These are phyloP conservation scores for Cuniculus paca DNA, from an alignment of 2,797 vertebrate genomes.

Conservation along the genomic window DNA sequence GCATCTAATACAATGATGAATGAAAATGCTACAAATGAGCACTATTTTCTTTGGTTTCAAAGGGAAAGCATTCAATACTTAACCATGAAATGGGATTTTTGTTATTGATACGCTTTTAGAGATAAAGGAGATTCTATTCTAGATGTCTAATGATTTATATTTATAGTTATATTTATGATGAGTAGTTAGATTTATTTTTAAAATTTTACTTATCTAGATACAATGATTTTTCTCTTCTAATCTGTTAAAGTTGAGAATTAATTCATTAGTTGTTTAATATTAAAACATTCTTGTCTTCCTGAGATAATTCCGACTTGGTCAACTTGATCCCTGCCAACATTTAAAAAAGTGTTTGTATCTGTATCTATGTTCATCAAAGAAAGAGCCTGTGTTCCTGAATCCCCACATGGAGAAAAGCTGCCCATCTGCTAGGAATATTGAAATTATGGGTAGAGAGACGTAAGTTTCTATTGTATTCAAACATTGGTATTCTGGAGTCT, in stretches of 20 bases:
- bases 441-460: background rate
- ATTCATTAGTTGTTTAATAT: background rate
- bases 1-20: background rate
- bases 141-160: background rate
- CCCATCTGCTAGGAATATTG: background rate
- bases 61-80: background rate
- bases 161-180: background rate
- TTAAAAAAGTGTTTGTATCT: background rate
- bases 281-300: slow-evolving; percentile 32
- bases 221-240: background rate
- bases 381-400: background rate
- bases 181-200: background rate
- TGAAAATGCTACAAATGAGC: background rate
- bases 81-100: background rate
- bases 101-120: background rate
- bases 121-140: background rate
- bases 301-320: background rate
- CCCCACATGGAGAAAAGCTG: background rate
- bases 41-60: background rate
- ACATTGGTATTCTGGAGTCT: background rate
- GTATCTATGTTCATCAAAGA: background rate
- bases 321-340: background rate
- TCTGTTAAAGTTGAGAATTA: background rate
- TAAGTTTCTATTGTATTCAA: background rate
- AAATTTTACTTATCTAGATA: background rate